Percentiles rank a stretch among this genome's conserved stretches.
These are phyloP conservation scores for Macrophya annulata DNA, from an alignment of 2,888 invertebrate genomes.

Conservation along the genomic window DNA sequence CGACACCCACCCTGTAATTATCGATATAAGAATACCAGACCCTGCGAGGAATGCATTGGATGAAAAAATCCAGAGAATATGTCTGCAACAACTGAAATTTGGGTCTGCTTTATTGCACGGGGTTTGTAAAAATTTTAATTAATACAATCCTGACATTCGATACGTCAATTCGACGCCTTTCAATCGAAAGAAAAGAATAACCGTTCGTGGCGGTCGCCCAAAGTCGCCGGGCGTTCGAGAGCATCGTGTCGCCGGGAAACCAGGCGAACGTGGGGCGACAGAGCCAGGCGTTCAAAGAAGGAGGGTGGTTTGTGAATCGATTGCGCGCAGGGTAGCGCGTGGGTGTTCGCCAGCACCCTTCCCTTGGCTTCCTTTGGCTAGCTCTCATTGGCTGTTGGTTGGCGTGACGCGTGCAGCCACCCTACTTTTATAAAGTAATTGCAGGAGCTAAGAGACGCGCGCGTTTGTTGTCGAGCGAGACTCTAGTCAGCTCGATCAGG, in stretches of 20 bases:
- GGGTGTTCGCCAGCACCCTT: conserved; percentile 54
- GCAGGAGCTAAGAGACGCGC: conserved; percentile 50
- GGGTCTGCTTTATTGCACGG: background rate
- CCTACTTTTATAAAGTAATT: conserved; percentile 43
- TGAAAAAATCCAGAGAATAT: background rate
- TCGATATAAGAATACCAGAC: background rate
- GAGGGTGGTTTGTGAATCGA: conserved; percentile 52
- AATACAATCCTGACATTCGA: background rate
- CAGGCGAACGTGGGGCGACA: conserved; percentile 12
- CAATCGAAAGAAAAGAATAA: background rate
- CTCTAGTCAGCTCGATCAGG: conserved; percentile 28
- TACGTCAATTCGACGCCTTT: background rate
- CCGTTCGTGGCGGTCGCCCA: conserved; percentile 43
- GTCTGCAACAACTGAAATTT: background rate
- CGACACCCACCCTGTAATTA: background rate
- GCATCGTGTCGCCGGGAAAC: conserved; percentile 32
- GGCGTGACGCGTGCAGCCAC: conserved; percentile 50
- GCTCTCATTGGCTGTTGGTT: conserved; percentile 47
- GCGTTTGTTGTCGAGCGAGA: conserved; percentile 51
- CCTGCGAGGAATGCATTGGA: background rate
- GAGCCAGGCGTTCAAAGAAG: conserved; percentile 27
- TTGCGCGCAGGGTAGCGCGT: conserved; percentile 53
- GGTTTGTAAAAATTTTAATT: background rate
- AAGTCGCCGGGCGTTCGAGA: conserved; percentile 38
- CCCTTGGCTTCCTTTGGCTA: conserved; percentile 29